Conservation (phyloP, 2,888 invertebrate species). For the Hofmannophila pseudospretella region DNA sequence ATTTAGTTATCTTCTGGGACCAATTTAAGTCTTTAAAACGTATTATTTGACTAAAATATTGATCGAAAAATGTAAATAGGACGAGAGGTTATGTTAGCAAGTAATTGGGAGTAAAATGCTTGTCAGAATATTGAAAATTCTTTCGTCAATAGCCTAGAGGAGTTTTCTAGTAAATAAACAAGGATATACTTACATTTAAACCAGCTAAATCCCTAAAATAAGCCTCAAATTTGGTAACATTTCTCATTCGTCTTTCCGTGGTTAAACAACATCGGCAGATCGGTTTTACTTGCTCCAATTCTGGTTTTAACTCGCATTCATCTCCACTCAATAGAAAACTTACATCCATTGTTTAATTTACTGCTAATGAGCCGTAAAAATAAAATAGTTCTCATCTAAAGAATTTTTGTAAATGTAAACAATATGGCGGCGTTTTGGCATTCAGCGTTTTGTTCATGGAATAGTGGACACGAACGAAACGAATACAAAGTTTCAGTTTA, state of each 20-base stretch:
- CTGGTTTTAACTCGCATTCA: slow-evolving; percentile 25
- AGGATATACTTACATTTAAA: slow-evolving; percentile 40
- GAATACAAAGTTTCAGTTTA: too few relatives aligned
- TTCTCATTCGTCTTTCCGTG: slow-evolving; percentile 37
- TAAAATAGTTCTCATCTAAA: neutral
- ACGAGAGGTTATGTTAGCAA: too few relatives aligned
- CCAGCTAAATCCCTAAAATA: slow-evolving; percentile 48
- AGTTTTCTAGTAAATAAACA: neutral
- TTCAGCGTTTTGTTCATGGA: slow-evolving; percentile 4
- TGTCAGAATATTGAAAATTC: too few relatives aligned
- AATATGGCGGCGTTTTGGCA: slow-evolving; percentile 13
- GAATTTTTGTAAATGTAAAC: slow-evolving; percentile 11
- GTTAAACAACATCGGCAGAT: slow-evolving; percentile 60
- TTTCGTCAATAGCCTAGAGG: too few relatives aligned
- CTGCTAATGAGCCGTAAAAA: neutral
- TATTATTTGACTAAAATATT: too few relatives aligned
- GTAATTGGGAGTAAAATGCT: too few relatives aligned
- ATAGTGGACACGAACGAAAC: too few relatives aligned
- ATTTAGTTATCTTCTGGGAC: too few relatives aligned
- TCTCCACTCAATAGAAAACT: slow-evolving; percentile 4
- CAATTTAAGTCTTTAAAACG: too few relatives aligned
- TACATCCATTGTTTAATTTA: neutral
- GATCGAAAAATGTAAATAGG: too few relatives aligned
- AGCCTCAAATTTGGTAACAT: slow-evolving; percentile 21
- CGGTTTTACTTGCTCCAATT: slow-evolving; percentile 26